phyloP scores from a whole-genome alignment of 2,113 vertebrate genomes.

The Grammomys surdaster region DNA sequence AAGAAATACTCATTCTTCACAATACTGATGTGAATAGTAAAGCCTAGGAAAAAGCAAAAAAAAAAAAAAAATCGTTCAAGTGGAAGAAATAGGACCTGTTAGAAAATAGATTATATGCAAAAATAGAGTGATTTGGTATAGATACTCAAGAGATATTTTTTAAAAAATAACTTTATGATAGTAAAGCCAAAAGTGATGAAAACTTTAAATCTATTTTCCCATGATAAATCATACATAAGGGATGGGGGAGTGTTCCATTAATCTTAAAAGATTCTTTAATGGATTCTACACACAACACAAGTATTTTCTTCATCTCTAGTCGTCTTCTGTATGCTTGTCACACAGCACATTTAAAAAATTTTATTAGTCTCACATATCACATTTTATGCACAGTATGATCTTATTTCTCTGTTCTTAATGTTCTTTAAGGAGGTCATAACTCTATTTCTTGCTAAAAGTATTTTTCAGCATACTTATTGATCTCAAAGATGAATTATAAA shows the following conservation, averaged over 20 bases:
- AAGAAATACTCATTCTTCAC: background rate
- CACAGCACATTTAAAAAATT: background rate
- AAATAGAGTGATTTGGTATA: background rate
- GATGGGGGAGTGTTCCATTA: background rate
- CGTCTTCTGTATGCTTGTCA: background rate
- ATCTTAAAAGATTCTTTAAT: conserved; percentile 36
- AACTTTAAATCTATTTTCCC: conserved; percentile 5
- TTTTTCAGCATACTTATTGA: conserved; percentile 11
- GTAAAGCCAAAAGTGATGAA: background rate
- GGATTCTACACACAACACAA: background rate
- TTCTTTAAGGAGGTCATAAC: background rate
- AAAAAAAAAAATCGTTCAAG: background rate
- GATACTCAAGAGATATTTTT: background rate
- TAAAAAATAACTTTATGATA: background rate
- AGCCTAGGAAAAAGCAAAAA: background rate
- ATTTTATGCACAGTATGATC: conserved; percentile 1
- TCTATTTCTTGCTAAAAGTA: conserved; percentile 37
- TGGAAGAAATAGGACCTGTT: background rate
- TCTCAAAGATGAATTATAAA: conserved; percentile 24
- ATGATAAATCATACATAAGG: conserved; percentile 54
- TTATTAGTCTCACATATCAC: background rate
- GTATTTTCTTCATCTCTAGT: background rate
- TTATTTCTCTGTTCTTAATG: background rate
- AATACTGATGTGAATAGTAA: background rate
- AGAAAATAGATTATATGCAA: background rate